A percentile compares a stretch with the other conserved stretches of the same genome.
Conservation (phyloP, 2,797 vertebrate species). For the Eleutherodactylus coqui region DNA sequence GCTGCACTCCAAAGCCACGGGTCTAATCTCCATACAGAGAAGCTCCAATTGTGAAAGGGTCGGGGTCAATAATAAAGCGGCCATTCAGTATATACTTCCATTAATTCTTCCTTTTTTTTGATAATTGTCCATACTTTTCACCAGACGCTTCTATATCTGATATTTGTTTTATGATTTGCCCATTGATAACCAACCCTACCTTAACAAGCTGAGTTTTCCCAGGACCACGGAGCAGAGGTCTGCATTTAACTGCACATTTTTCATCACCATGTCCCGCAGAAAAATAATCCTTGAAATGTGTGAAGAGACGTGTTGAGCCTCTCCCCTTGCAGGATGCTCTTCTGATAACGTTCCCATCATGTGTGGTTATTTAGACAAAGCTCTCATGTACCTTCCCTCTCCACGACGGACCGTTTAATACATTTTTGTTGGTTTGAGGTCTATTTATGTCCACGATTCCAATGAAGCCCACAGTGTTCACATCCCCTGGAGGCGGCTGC, state of each 20-base stretch:
- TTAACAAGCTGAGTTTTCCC: not conserved
- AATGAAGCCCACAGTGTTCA: constrained; percentile 11
- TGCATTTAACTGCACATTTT: not conserved
- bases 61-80: too few relatives aligned
- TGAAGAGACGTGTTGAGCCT: constrained; percentile 13
- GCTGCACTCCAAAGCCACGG: too few relatives aligned
- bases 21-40: too few relatives aligned
- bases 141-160: not conserved
- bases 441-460: not conserved
- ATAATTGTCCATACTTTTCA: not conserved
- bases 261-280: constrained; percentile 15
- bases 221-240: not conserved
- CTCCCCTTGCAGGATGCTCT: constrained; percentile 1
- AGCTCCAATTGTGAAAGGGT: too few relatives aligned
- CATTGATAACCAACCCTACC: not conserved
- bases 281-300: constrained; percentile 36
- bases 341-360: constrained; percentile 2
- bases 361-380: constrained; percentile 25
- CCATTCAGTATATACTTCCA: too few relatives aligned
- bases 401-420: not conserved
- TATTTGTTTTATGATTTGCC: not conserved
- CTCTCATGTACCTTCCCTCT: not conserved
- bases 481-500: not conserved
- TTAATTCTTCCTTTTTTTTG: not conserved
- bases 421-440: constrained; percentile 7